Base-by-base conservation (phyloP, 2,113 vertebrate species). In the Astur gentilis region DNA sequence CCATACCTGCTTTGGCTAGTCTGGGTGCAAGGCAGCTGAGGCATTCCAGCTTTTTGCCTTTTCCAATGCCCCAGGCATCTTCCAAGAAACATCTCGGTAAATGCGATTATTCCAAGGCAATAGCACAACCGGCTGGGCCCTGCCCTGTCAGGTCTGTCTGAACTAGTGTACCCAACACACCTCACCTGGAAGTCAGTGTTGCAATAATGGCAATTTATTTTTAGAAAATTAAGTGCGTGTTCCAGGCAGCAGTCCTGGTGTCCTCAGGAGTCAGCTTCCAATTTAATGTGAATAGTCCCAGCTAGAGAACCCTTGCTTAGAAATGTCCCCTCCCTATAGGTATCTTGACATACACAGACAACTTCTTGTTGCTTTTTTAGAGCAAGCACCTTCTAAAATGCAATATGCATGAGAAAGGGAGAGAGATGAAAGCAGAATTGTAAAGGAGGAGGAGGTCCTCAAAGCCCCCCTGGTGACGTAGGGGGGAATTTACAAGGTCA, bases 401-500 rank as follows among this genome's bases (percentile, higher is more conserved):
- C 34, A 95, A 82, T 71, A 89, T 71, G 69, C n/a, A 67, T 76
- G 69, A 93, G 92, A 89, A 90, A 70, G 27, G 32, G 15, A 91
- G 60, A 79, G 80, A 89, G 61, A 69, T 25, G 34, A 92, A 92
- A 93, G 81, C 13, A 57, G 55, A 81, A 91, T 8, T 79, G 17
- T 40, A 82, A 90, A 77, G 84, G 31, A 93, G 38, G 47, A 89
- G 65, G 76, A 89, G 65, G 69, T 84, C 49, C 87, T 94, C 61
- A 83, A 79, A 90, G 89, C 31, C 80, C 64, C 66, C 7, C 0
- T 84, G 65, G 81, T 95, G 91, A 95, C 31, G 32, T 89, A 86
- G 60, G 1, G 34, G 40, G 86, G 50, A 90, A 95, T 95, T 95
- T 88, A 81, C 92, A 97, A 95, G 88, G 94, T 94, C 83, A 19